Conservation (phyloP, 2,888 invertebrate genomes). For the Callimorpha dominula region DNA sequence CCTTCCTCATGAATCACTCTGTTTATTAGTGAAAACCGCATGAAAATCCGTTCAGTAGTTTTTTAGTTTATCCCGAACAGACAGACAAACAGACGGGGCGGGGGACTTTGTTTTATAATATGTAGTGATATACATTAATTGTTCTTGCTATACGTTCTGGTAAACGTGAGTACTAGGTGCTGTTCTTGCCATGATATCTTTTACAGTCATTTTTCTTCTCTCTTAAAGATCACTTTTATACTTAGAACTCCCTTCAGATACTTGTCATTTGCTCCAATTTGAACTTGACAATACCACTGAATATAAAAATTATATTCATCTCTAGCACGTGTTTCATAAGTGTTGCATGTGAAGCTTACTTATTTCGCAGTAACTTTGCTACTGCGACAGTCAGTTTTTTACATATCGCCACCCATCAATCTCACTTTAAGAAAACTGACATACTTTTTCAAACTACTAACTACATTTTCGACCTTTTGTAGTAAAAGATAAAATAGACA, state of each 20-base stretch:
- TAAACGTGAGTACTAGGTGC: background rate
- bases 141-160: background rate
- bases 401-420: slow-evolving; percentile 10
- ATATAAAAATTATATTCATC: background rate
- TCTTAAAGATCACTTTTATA: background rate
- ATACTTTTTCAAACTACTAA: slow-evolving; percentile 19
- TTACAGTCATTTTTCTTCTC: background rate
- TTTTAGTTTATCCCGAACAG: too few species aligned
- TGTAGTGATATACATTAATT: too few species aligned
- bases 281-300: background rate
- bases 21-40: too few species aligned
- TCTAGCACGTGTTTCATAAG: background rate
- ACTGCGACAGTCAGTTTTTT: too few species aligned
- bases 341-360: too few species aligned
- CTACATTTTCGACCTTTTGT: background rate
- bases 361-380: too few species aligned
- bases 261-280: background rate
- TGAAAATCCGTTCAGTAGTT: too few species aligned
- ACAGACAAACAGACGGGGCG: too few species aligned
- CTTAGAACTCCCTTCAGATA: too few species aligned
- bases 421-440: slow-evolving; percentile 19
- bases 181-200: background rate
- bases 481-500: slow-evolving; percentile 8
- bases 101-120: too few species aligned
- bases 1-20: too few species aligned